Base-by-base conservation (phyloP, 2,888 invertebrate genomes). In the Pristionchus maxplancki region DNA sequence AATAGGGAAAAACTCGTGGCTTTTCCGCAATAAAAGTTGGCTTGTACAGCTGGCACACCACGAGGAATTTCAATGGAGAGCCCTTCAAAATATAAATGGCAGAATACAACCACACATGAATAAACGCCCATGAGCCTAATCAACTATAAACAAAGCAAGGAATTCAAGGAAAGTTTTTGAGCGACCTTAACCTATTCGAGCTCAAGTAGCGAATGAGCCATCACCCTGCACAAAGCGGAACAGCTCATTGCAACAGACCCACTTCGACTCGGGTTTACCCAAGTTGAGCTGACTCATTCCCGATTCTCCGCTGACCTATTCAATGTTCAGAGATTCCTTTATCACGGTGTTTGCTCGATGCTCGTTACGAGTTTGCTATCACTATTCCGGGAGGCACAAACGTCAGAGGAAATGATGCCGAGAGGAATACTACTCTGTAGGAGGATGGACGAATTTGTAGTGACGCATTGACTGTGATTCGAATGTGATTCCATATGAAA, bases 241-340 rank as follows among this genome's bases (percentile, higher is more conserved):
- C 37, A 8, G 24, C 64, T 64, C 64, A 71, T 34, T 24, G 20
- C n/a, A n/a, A n/a, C n/a, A n/a, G 62, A 64, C 62, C 62, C 62
- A 64, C 28, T n/a, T 28, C 62, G 17, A 37, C 71, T n/a, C 58
- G 58, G 71, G 53, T 2, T 53, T 53, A 58, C 24, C n/a, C 58
- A 58, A 58, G 58, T 58, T 58, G 31, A 37, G 13, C 0, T 78
- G 78, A 78, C 44, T 78, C 78, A 78, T 44, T 28, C 15, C 67
- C 67, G 31, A 44, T 44, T 44, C 44, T 44, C 31, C n/a, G 20
- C 74, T 44, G 44, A 78, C n/a, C 44, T 48, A 44, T 78, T 78
- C 78, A 78, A 78, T 78, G 78, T 78, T 44, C 78, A 28, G 28
- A 9, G 74, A 28, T 44, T 44, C 78, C 15, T 78, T 78, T 78